A percentile compares a stretch with the other conserved stretches of the same genome.
phyloP scores from a whole-genome alignment of 2,888 invertebrate species.

The Orthosia gracilis region DNA sequence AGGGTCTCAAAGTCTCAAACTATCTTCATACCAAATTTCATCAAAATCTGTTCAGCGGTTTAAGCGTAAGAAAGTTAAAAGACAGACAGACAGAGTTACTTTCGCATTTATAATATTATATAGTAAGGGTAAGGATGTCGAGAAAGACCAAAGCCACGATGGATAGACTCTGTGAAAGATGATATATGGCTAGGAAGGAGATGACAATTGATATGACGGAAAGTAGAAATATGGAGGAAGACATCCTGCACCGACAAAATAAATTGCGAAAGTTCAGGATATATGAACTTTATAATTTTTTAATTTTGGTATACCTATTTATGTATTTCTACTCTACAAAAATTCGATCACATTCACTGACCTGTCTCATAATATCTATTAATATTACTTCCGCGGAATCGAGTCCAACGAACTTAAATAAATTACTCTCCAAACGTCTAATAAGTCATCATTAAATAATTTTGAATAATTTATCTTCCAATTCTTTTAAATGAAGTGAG shows the following conservation, averaged over 20 bases:
- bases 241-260: not conserved
- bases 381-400: constrained; percentile 17
- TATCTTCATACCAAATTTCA: too few species aligned
- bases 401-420: constrained; percentile 27
- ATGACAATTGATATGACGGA: not conserved
- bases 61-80: too few species aligned
- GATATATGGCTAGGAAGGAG: not conserved
- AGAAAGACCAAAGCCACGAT: not conserved
- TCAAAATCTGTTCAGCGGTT: too few species aligned
- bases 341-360: constrained; percentile 4
- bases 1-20: too few species aligned
- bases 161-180: not conserved
- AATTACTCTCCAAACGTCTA: constrained; percentile 16
- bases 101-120: too few species aligned
- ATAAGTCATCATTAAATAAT: constrained; percentile 12
- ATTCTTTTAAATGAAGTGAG: constrained; percentile 15
- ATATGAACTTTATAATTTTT: too few species aligned
- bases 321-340: not conserved
- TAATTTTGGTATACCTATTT: too few species aligned
- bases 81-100: too few species aligned
- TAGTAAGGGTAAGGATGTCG: not conserved
- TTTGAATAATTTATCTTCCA: constrained; percentile 26
- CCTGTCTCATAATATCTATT: constrained; percentile 4
- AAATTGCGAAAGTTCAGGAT: too few species aligned
- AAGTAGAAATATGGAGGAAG: not conserved